Conservation (phyloP, 2,113 vertebrate species). For the Hippolais icterina region DNA sequence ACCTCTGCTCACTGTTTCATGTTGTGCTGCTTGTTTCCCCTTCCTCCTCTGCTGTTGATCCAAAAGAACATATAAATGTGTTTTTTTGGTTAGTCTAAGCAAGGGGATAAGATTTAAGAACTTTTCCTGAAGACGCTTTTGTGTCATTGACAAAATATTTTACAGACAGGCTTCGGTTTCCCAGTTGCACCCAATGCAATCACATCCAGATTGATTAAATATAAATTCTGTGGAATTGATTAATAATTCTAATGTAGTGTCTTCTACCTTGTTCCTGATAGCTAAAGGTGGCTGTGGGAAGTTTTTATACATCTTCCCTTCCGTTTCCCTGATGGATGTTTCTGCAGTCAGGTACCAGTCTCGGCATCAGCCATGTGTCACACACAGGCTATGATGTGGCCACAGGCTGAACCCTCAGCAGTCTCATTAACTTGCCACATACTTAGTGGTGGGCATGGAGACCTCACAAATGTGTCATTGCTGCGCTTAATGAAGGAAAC, state of each 20-base stretch:
- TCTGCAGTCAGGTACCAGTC: constrained; percentile 48
- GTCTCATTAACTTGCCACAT: constrained; percentile 55
- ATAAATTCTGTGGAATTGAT: not conserved
- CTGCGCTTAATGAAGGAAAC: constrained; percentile 16
- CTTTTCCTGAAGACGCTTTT: not conserved
- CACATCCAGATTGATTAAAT: constrained; percentile 46
- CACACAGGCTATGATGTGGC: not conserved
- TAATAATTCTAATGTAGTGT: constrained; percentile 26
- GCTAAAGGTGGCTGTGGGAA: constrained; percentile 7
- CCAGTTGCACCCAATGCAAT: not conserved
- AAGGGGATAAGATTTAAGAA: not conserved
- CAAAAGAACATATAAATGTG: not conserved
- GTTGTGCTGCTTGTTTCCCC: not conserved
- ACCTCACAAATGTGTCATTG: not conserved
- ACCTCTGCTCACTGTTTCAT: not conserved
- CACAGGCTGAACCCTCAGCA: constrained; percentile 28
- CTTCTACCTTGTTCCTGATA: constrained; percentile 41
- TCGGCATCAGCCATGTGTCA: constrained; percentile 41
- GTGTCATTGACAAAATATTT: not conserved
- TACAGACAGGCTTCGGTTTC: not conserved
- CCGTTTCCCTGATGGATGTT: constrained; percentile 48
- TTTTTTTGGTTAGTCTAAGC: not conserved
- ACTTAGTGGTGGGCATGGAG: constrained; percentile 41
- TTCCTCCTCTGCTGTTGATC: not conserved
- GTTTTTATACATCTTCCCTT: constrained; percentile 52